A percentile compares a stretch with the other conserved stretches of the same genome.
phyloP scores from a whole-genome alignment of 1,140 invertebrate species.

The Lordiphosa stackelbergi region DNA sequence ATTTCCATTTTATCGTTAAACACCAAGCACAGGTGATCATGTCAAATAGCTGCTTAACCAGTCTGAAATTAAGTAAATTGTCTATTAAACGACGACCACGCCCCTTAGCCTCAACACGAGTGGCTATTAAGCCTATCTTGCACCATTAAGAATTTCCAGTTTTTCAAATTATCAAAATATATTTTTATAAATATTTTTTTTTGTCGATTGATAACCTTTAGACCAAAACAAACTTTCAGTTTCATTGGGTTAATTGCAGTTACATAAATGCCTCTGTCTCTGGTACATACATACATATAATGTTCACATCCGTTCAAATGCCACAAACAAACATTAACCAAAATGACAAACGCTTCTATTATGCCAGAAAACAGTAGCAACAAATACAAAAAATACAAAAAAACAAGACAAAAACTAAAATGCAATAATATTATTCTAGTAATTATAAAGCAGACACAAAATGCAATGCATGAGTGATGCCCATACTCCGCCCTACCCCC shows the following conservation, averaged over 20 bases:
- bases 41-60: too few relatives aligned
- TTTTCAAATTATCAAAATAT: too few relatives aligned
- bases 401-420: constrained; percentile 26
- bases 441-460: constrained; percentile 68
- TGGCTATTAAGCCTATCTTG: too few relatives aligned
- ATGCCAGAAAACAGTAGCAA: constrained; percentile 18
- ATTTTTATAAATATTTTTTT: too few relatives aligned
- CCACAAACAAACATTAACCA: constrained; percentile 28
- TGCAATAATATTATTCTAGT: constrained; percentile 68
- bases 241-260: constrained; percentile 32
- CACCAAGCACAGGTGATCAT: too few relatives aligned
- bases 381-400: constrained; percentile 10
- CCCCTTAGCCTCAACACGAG: too few relatives aligned
- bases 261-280: constrained; percentile 2
- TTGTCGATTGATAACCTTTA: neutral
- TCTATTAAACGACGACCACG: too few relatives aligned
- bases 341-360: constrained; percentile 46
- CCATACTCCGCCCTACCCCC: constrained; percentile 3
- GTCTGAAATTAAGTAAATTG: too few relatives aligned
- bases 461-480: constrained; percentile 61
- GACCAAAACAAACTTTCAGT: constrained; percentile 1
- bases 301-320: constrained; percentile 38
- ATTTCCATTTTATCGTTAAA: too few relatives aligned
- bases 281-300: neutral
- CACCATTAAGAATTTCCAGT: too few relatives aligned